These are phyloP conservation scores for Phyllotis vaccarum DNA, from an alignment of 2,797 vertebrate species.

Conservation along the genomic window DNA sequence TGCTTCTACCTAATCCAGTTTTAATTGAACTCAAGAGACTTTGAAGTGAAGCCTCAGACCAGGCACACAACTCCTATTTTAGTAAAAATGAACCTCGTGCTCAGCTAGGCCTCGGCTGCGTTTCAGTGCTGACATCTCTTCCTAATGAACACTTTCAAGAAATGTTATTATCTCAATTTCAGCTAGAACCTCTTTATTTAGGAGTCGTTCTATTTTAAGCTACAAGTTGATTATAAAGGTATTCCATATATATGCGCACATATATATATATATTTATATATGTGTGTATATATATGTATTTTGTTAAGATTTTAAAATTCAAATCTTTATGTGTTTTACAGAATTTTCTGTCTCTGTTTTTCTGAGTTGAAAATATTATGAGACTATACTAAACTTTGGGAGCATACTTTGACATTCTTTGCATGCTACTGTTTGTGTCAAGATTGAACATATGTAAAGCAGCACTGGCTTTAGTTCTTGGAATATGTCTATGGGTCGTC, in stretches of 20 bases:
- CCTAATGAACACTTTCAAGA: conserved; percentile 90
- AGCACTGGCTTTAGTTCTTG: background rate
- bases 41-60: conserved; percentile 95
- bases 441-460: background rate
- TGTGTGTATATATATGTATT: background rate
- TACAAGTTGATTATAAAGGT: background rate
- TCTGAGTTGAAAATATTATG: background rate
- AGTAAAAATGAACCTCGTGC: conserved; percentile 82
- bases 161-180: conserved; percentile 76
- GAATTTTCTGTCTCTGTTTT: conserved; percentile 50
- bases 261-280: background rate
- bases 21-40: conserved; percentile 99
- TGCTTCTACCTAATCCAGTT: conserved; percentile 97
- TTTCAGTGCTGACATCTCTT: conserved; percentile 81
- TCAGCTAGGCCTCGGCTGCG: conserved; percentile 91
- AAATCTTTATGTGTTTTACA: conserved; percentile 1
- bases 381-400: background rate
- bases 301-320: conserved; percentile 53
- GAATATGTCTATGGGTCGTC: background rate
- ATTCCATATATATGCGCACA: background rate
- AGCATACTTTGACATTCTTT: background rate
- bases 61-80: conserved; percentile 89
- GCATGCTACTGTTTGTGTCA: conserved; percentile 8
- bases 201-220: conserved; percentile 63
- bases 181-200: conserved; percentile 59